Evolutionary conservation across 92 coral and sea anemone genomes (phyloP).

Genomic region (Actinostola sp.): DNA sequence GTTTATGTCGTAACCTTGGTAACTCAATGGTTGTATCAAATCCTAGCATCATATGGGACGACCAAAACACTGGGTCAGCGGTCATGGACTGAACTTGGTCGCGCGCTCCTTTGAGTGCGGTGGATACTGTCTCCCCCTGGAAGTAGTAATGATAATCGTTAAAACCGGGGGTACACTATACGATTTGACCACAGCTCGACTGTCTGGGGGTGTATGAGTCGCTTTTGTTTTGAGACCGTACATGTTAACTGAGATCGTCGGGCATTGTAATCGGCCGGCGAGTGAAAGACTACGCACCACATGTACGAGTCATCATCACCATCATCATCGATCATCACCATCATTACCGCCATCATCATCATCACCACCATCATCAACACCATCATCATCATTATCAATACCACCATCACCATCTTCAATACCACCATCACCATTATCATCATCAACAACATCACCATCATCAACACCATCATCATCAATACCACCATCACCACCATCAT

Average conservation of each 20-base stretch:
- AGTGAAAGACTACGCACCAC: too few species aligned
- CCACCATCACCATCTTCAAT: background rate
- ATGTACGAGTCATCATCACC: too few species aligned
- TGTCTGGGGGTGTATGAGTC: too few species aligned
- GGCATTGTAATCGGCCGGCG: too few species aligned
- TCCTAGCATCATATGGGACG: constrained; percentile 77
- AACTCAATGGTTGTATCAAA: constrained; percentile 74
- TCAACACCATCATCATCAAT: background rate
- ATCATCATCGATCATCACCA: too few species aligned
- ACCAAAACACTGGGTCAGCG: constrained; percentile 77
- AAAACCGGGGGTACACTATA: background rate
- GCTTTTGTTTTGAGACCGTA: too few species aligned
- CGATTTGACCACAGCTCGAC: too few species aligned
- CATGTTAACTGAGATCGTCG: too few species aligned
- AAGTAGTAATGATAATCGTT: background rate
- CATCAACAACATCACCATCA: background rate
- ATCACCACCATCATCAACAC: background rate
- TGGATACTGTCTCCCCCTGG: constrained; percentile 67
- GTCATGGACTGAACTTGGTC: constrained; percentile 47
- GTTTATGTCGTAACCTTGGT: constrained; percentile 55
- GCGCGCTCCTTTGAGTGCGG: constrained; percentile 65
- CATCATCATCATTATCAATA: background rate
- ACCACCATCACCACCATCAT: background rate
- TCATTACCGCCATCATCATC: constrained; percentile 1
- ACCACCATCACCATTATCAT: background rate